Base-by-base conservation (phyloP, 2,888 invertebrate genomes). In the Papilio elwesi region DNA sequence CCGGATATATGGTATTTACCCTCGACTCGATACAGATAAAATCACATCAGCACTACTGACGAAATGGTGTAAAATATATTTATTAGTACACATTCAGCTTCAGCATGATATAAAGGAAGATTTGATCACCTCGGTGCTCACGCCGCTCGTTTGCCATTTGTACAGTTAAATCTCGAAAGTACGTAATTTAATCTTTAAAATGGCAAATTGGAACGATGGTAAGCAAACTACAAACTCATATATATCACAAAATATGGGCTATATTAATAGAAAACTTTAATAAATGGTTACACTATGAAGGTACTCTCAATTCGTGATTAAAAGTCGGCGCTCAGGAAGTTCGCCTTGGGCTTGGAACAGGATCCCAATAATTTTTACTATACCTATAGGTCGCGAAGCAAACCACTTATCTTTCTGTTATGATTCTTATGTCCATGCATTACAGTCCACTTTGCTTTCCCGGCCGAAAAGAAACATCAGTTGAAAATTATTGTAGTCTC, bases 271-370 rank as follows among this genome's bases (percentile, higher is more conserved):
- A 55, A 59, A 59, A 49, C 0, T 6, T 49, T 63, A 36, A 53
- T 13, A 26, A 59, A 38, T 70, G 73, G 75, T 74, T 65, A 72
- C 67, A 68, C 47, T 68, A 55, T 76, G 75, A 71, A 74, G 70
- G 74, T 78, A 77, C 79, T 80, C 79, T 79, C 81, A 80, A 81
- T 79, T 83, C 75, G 76, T 80, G 78, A 80, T 81, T 79, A 80
- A 71, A 70, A 75, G 49, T 71, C 68, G 71, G 48, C 71, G 72
- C 66, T 65, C 74, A 78, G 84, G 77, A 77, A 7, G 90, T 80
- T 89, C 75, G 78, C 90, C 90, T 90, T 90, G 88, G 79, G 80
- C 79, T 81, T 75, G 73, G 79, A 84, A 85, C 85, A 80, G 77
- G 83, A 79, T 83, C 83, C 81, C 80, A 82, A 83, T 85, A 80